Evolutionary conservation across 2,888 invertebrate species (phyloP).

Genomic region (Hirtodrosophila trivittata): DNA sequence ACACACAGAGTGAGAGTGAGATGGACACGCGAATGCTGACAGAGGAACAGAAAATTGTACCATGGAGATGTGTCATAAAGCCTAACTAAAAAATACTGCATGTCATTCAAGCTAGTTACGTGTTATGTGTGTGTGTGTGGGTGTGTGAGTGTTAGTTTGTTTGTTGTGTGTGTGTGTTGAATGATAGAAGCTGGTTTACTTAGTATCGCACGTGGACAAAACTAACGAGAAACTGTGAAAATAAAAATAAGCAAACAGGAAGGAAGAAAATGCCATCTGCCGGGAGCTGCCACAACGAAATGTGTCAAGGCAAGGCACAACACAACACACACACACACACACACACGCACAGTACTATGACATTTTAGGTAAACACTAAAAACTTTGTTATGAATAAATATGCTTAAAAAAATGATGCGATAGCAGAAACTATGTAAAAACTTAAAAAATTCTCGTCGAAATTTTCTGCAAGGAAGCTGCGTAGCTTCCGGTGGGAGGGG

Average conservation of each 20-base stretch:
- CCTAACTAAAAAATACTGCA: constrained; percentile 63
- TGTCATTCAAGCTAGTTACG: too few relatives aligned
- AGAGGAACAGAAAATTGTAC: constrained; percentile 24
- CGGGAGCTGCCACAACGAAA: constrained; percentile 48
- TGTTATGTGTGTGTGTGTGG: constrained; percentile 18
- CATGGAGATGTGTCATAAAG: constrained; percentile 64
- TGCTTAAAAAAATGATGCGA: constrained; percentile 10
- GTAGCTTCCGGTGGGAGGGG: too few relatives aligned
- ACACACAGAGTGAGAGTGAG: constrained; percentile 1
- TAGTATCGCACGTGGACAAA: constrained; percentile 48
- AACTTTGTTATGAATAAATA: constrained; percentile 19
- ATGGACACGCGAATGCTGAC: too few relatives aligned
- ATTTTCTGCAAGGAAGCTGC: too few relatives aligned
- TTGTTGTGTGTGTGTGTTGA: constrained; percentile 18
- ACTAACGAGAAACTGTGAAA: constrained; percentile 51
- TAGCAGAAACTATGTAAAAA: too few relatives aligned
- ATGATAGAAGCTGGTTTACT: constrained; percentile 46
- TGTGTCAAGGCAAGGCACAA: constrained; percentile 66
- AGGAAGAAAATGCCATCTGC: constrained; percentile 24
- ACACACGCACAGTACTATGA: constrained; percentile 12
- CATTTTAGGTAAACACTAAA: constrained; percentile 51
- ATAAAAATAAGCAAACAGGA: constrained; percentile 22
- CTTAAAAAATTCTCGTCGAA: too few relatives aligned
- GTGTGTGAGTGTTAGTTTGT: constrained; percentile 11
- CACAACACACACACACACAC: constrained; percentile 19